Conservation (phyloP, 2,113 vertebrate genomes). For the Coptodon rendalli region DNA sequence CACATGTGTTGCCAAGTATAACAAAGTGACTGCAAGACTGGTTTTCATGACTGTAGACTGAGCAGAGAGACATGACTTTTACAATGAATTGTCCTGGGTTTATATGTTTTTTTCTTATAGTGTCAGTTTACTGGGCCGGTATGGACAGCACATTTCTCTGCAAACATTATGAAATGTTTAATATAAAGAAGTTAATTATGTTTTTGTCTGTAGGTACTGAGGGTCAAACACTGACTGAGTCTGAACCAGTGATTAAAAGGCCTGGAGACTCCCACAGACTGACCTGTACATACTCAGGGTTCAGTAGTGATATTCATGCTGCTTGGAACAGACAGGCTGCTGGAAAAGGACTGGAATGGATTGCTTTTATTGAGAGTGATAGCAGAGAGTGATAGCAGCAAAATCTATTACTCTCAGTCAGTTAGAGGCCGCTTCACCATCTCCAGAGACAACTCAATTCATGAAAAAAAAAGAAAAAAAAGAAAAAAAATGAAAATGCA, state of each 20-base stretch:
- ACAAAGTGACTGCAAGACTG: accelerated
- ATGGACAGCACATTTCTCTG: background rate
- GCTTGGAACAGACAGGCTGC: too few relatives aligned
- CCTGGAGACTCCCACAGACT: too few relatives aligned
- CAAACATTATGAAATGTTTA: too few relatives aligned
- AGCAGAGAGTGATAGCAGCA: background rate
- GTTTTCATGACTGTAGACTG: background rate
- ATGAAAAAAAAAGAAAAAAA: background rate
- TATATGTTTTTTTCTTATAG: background rate
- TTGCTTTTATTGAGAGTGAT: too few relatives aligned
- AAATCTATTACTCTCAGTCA: accelerated
- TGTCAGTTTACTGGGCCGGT: background rate
- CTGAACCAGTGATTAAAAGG: too few relatives aligned
- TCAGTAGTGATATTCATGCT: too few relatives aligned
- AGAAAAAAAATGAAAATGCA: accelerated
- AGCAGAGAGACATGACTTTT: background rate
- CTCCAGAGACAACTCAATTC: background rate
- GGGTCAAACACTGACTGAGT: too few relatives aligned
- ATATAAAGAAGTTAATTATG: too few relatives aligned
- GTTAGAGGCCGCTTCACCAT: accelerated
- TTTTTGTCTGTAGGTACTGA: too few relatives aligned
- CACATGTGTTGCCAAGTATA: background rate
- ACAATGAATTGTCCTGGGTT: background rate
- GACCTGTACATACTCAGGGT: too few relatives aligned
- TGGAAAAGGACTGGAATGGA: too few relatives aligned